A percentile compares a stretch with the other conserved stretches of the same genome.
Evolutionary conservation across 2,113 vertebrate genomes (phyloP).

Genomic region (Corythornis vintsioides): DNA sequence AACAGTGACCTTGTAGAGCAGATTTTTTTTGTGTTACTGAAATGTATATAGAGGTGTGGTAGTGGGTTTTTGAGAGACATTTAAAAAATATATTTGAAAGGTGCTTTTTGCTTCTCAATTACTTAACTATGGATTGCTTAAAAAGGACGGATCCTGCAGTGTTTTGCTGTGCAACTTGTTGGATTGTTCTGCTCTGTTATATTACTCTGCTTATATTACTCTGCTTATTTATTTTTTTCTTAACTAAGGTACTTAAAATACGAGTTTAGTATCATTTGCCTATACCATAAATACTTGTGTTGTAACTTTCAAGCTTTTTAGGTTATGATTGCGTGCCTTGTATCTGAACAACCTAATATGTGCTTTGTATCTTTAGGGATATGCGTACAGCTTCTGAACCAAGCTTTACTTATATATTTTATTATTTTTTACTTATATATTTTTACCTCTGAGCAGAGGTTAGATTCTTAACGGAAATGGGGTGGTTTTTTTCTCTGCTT

Average conservation of each 20-base stretch:
- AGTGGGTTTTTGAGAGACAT: neutral
- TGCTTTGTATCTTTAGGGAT: neutral
- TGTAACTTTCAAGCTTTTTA: neutral
- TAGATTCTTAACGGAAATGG: neutral
- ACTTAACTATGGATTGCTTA: neutral
- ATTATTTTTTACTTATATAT: neutral
- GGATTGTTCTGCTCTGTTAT: neutral
- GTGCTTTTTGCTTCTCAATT: neutral
- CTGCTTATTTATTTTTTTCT: neutral
- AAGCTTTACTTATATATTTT: neutral
- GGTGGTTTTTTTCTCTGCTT: neutral
- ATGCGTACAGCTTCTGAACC: neutral
- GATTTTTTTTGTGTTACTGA: neutral
- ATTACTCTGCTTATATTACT: neutral
- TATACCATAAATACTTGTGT: neutral
- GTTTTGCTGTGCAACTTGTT: neutral
- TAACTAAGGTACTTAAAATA: neutral
- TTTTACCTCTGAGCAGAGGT: neutral
- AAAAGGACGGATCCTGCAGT: neutral
- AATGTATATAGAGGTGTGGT: neutral
- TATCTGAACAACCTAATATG: neutral
- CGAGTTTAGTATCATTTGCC: accelerated
- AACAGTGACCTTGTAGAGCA: neutral
- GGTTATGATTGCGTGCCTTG: neutral
- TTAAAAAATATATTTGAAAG: neutral